Evolutionary conservation across 2,797 vertebrate genomes (phyloP), one percentile per base, ranked within the genome.

Genomic region (Oophaga sylvatica): DNA sequence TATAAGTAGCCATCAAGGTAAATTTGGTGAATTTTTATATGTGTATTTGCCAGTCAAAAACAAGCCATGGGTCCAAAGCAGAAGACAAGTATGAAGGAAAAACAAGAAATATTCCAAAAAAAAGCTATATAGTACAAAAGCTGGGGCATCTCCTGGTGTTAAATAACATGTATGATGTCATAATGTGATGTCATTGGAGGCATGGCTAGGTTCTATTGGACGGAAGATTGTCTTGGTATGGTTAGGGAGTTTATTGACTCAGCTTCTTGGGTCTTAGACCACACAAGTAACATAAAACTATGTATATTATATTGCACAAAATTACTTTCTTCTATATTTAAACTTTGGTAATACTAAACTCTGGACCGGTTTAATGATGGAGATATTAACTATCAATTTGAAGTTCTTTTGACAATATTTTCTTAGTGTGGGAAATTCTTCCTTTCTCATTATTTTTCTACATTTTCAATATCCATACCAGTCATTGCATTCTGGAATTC

Each of bases 361-460:
- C 48, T 56, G 20, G 41, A 48, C 19, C n/a, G 45, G 48, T 26
- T 56, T 56, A 56, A 77, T 56, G n/a, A 56, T n/a, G 45, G 35
- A 53, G 41, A 75, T 77, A 77, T 77, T 77, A 56, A 56, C n/a
- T n/a, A 77, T 77, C 13, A 13, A 77, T 77, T 56, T 77, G 2
- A 80, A 60, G 9, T 80, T 20, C 81, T 82, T 81, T 19, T 48
- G 68, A 76, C 71, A 77, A 77, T 77, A 70, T 77, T 82, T 86
- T 86, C 73, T 59, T 41, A 78, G 79, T 89, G 73, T 89, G 88
- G 88, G 88, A 89, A 86, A 79, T 79, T 70, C 53, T 81, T 35
- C 65, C 48, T 83, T 62, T 88, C 59, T 53, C 57, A 9, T 31
- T 41, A 68, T 85, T 85, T 84, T 45, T 82, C 29, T 65, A 78